A percentile compares a stretch with the other conserved stretches of the same genome.
Evolutionary conservation across 2,888 invertebrate species (phyloP).

Genomic region (Drosophila conformis): DNA sequence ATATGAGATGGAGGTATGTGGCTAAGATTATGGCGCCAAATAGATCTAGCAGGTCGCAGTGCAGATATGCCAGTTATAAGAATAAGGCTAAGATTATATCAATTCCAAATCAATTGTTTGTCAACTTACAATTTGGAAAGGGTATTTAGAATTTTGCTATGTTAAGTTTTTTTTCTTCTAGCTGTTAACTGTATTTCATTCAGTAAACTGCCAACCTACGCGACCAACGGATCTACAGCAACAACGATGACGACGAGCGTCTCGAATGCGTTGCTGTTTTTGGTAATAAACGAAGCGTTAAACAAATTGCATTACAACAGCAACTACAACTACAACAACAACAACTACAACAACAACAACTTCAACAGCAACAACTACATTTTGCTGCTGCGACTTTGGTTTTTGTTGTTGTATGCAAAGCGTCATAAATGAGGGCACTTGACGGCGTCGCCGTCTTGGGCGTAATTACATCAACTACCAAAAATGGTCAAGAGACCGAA

Average conservation of each 20-base stretch:
- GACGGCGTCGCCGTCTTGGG: slow-evolving; percentile 60
- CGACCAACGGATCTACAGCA: slow-evolving; percentile 27
- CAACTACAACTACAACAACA: slow-evolving; percentile 39
- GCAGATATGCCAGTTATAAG: too few relatives aligned
- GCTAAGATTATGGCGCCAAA: not conserved
- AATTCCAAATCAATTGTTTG: not conserved
- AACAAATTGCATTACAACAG: slow-evolving; percentile 81
- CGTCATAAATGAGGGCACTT: slow-evolving; percentile 74
- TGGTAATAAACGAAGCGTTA: slow-evolving; percentile 81
- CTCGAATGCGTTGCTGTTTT: slow-evolving; percentile 69
- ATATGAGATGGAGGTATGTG: not conserved
- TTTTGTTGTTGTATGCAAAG: slow-evolving; percentile 66
- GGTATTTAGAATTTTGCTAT: slow-evolving; percentile 6
- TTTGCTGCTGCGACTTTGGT: slow-evolving; percentile 28
- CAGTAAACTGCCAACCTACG: slow-evolving; percentile 37
- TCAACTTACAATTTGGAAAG: not conserved
- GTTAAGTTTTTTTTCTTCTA: not conserved
- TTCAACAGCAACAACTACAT: slow-evolving; percentile 30
- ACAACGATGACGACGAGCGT: slow-evolving; percentile 19
- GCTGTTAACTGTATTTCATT: slow-evolving; percentile 35
- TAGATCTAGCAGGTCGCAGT: too few relatives aligned
- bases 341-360: slow-evolving; percentile 58
- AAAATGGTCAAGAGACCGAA: slow-evolving; percentile 75
- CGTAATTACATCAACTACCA: slow-evolving; percentile 73
- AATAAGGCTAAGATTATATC: not conserved